Conservation (phyloP, 2,888 invertebrate species). For the Drosophila ezoana region DNA sequence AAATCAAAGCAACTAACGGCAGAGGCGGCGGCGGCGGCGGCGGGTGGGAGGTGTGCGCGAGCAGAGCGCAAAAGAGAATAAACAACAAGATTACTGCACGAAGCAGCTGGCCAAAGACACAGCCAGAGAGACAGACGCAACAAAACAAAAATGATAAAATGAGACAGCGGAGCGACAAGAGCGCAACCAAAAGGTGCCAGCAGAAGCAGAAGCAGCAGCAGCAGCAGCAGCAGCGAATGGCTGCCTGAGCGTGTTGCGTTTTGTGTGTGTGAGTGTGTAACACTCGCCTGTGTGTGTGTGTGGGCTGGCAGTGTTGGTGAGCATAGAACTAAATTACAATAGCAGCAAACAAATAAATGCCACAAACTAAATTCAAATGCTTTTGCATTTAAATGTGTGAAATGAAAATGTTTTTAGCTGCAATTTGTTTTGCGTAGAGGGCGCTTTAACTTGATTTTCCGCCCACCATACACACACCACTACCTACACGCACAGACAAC, state of each 20-base stretch:
- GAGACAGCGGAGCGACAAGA: constrained; percentile 53
- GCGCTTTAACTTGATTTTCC: constrained; percentile 51
- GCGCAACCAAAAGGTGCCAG: constrained; percentile 52
- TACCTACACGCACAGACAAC: constrained; percentile 38
- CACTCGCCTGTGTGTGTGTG: constrained; percentile 8
- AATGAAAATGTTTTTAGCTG: constrained; percentile 19
- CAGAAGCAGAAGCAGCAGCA: constrained; percentile 17
- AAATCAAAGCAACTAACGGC: constrained; percentile 64
- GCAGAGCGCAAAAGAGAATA: constrained; percentile 47
- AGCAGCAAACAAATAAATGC: constrained; percentile 10
- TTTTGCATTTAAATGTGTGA: constrained; percentile 24
- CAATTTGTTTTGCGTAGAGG: constrained; percentile 14
- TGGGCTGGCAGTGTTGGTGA: constrained; percentile 41
- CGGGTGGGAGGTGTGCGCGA: constrained; percentile 7
- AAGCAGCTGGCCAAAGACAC: constrained; percentile 27
- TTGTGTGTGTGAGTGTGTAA: too few relatives aligned
- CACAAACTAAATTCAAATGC: constrained; percentile 7
- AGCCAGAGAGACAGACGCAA: constrained; percentile 40
- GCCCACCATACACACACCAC: constrained; percentile 46
- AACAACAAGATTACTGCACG: constrained; percentile 66
- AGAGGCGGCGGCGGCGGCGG: not conserved
- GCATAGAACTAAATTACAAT: constrained; percentile 38
- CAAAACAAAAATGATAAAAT: constrained; percentile 61
- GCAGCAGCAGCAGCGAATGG: constrained; percentile 31
- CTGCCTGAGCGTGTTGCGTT: constrained; percentile 16